phyloP scores from a whole-genome alignment of 2,797 vertebrate genomes.

The Bovichtus variegatus region DNA sequence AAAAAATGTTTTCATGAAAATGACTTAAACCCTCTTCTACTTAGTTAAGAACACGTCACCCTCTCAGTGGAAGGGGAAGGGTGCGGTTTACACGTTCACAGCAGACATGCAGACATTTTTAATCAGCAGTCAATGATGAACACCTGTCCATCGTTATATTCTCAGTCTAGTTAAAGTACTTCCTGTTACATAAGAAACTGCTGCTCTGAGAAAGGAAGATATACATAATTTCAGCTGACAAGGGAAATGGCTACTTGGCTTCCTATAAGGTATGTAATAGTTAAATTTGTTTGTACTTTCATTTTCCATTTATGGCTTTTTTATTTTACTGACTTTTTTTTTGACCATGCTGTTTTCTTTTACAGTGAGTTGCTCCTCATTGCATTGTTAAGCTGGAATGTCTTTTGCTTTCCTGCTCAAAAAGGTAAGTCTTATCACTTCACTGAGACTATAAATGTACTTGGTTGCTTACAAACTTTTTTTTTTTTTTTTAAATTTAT shows the following conservation, averaged over 20 bases:
- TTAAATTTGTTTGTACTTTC: background rate
- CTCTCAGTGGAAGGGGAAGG: background rate
- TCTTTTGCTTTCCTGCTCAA: slow-evolving; percentile 39
- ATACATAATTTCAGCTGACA: slow-evolving; percentile 40
- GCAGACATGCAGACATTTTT: slow-evolving; percentile 10
- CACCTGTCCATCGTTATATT: slow-evolving; percentile 52
- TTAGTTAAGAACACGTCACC: background rate
- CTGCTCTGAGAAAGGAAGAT: background rate
- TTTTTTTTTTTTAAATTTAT: background rate
- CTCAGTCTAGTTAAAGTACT: slow-evolving; percentile 30
- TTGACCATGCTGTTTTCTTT: slow-evolving; percentile 18
- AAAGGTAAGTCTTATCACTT: slow-evolving; percentile 35
- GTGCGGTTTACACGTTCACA: background rate
- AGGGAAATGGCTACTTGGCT: slow-evolving; percentile 48
- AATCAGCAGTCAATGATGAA: slow-evolving; percentile 35
- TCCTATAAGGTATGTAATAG: slow-evolving; percentile 46
- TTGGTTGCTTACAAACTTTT: background rate
- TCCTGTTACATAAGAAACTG: slow-evolving; percentile 50
- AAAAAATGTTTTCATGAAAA: background rate
- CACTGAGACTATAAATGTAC: background rate
- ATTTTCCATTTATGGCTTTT: background rate
- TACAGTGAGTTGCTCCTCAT: slow-evolving; percentile 55
- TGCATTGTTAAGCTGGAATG: slow-evolving; percentile 45
- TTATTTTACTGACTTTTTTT: background rate
- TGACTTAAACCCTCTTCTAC: background rate